Conservation (phyloP, 2,888 invertebrate species). For the Frankliniella intonsa region DNA sequence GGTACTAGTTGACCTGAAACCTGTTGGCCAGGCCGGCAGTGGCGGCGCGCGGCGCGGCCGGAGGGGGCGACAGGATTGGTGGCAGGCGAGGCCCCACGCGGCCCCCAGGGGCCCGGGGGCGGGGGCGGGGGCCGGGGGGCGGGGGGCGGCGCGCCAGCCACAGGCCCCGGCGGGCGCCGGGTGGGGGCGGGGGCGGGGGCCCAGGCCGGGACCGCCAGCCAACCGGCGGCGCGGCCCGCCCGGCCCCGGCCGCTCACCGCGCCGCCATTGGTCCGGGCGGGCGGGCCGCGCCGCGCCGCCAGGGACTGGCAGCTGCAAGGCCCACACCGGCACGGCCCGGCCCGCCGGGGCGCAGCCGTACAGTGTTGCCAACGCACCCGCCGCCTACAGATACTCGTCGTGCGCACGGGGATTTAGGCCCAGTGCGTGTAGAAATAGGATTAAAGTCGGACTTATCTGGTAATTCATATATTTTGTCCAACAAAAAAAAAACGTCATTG, state of each 20-base stretch:
- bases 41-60: neutral
- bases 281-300: conserved; percentile 35
- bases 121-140: neutral
- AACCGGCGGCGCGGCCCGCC: conserved; percentile 42
- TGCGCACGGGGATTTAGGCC: no score
- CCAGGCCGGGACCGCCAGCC: conserved; percentile 39
- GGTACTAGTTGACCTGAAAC: neutral
- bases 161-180: neutral
- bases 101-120: neutral
- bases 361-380: conserved; percentile 30
- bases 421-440: no score
- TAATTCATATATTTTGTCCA: no score
- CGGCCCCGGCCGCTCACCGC: conserved; percentile 31
- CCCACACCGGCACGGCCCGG: conserved; percentile 30
- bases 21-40: neutral
- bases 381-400: no score
- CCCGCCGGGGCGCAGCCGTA: conserved; percentile 27
- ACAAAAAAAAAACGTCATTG: no score
- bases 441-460: no score
- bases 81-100: neutral
- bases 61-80: conserved; percentile 2
- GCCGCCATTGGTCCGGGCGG: conserved; percentile 29
- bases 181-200: conserved; percentile 31
- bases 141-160: conserved; percentile 39
- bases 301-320: conserved; percentile 42